Conservation (phyloP, 1,140 invertebrate genomes). For the Meteorus sp. region DNA sequence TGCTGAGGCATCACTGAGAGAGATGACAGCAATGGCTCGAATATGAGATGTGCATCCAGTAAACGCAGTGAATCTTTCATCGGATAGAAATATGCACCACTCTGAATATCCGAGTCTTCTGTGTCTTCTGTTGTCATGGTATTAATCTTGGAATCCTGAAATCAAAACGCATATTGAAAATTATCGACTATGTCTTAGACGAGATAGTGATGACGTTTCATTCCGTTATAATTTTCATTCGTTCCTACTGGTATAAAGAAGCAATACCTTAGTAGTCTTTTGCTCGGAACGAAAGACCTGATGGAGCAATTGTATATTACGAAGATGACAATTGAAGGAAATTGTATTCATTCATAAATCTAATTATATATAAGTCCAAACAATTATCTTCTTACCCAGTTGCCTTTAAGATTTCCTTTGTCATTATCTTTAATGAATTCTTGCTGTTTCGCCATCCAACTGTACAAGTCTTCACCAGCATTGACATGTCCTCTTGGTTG, state of each 20-base stretch:
- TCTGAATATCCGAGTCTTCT: slow-evolving; percentile 56
- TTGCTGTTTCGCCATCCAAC: slow-evolving; percentile 94
- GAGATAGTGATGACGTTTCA: slow-evolving; percentile 1
- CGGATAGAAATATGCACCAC: slow-evolving; percentile 68
- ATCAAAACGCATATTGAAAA: slow-evolving; percentile 9
- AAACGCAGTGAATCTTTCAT: slow-evolving; percentile 82
- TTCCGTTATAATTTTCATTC: too few relatives aligned
- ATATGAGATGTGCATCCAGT: slow-evolving; percentile 90
- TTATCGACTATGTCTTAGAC: background rate
- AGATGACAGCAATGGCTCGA: slow-evolving; percentile 82
- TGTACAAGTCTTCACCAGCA: slow-evolving; percentile 84
- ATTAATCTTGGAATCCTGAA: slow-evolving; percentile 63
- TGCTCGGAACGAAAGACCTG: slow-evolving; percentile 56
- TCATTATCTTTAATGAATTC: slow-evolving; percentile 62
- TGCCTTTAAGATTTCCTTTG: slow-evolving; percentile 55
- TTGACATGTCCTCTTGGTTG: slow-evolving; percentile 46
- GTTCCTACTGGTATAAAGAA: too few relatives aligned
- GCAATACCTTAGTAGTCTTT: slow-evolving; percentile 51
- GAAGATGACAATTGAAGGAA: slow-evolving; percentile 19
- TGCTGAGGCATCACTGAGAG: slow-evolving; percentile 86
- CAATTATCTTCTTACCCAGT: slow-evolving; percentile 51
- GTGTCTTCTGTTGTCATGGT: slow-evolving; percentile 64
- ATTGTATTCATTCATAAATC: slow-evolving; percentile 12
- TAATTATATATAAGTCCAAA: background rate
- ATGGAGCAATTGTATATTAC: background rate